Evolutionary conservation across 2,888 invertebrate species (phyloP).

Genomic region (Bugula neritina): DNA sequence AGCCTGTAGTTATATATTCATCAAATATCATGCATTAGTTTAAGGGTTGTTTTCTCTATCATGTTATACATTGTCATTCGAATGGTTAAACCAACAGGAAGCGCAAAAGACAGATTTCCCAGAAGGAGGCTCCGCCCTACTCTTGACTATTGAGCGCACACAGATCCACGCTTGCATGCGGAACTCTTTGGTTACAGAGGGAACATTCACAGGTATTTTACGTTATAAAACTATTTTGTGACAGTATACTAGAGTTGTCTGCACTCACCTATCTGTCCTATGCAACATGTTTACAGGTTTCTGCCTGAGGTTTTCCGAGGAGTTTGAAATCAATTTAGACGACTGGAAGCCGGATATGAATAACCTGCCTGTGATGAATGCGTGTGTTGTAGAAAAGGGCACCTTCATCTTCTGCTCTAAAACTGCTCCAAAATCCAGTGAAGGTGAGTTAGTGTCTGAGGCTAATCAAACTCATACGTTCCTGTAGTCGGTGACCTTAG

Average conservation of each 20-base stretch:
- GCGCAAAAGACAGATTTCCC: constrained; percentile 43
- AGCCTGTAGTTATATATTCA: too few relatives aligned
- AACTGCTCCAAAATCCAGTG: constrained; percentile 75
- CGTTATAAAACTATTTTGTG: neutral
- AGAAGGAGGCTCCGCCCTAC: constrained; percentile 66
- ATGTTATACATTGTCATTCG: too few relatives aligned
- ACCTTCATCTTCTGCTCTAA: constrained; percentile 94
- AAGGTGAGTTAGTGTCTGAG: constrained; percentile 60
- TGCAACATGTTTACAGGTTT: constrained; percentile 55
- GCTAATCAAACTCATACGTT: too few relatives aligned
- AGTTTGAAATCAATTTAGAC: constrained; percentile 90
- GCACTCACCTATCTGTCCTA: neutral
- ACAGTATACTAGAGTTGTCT: neutral
- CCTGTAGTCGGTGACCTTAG: too few relatives aligned
- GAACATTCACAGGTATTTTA: constrained; percentile 55
- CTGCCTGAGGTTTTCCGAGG: constrained; percentile 87
- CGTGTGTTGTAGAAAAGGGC: constrained; percentile 94
- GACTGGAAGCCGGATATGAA: constrained; percentile 91
- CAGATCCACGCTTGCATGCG: constrained; percentile 90
- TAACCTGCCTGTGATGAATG: constrained; percentile 59
- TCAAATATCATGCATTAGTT: too few relatives aligned
- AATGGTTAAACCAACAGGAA: too few relatives aligned
- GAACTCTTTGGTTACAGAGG: constrained; percentile 91
- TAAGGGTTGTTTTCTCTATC: too few relatives aligned
- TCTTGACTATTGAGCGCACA: constrained; percentile 92